Evolutionary conservation across 2,888 invertebrate species (phyloP), one percentile per base, ranked within the genome.

Genomic region (Endomychus coccineus): DNA sequence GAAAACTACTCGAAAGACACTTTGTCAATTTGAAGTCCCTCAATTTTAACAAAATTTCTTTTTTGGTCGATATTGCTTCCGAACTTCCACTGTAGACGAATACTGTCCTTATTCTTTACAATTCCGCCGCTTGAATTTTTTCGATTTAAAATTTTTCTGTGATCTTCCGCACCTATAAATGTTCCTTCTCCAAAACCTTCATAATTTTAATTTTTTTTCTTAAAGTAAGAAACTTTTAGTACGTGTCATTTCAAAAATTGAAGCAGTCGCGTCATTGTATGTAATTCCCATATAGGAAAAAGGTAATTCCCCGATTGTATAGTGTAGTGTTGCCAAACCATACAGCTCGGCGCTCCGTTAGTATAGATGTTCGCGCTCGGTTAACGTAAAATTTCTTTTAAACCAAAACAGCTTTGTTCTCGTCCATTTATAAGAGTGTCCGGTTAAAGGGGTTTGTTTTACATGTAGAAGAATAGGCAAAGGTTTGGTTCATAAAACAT

Each of bases 1-100:
- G 16, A 12, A 42, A 40, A 44, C 45, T 42, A 46, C 25, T 42
- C 36, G 27, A 23, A 46, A 36, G 36, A 37, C 19, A 33, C n/a
- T 24, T 33, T 36, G 33, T 45, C 45, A 19, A 46, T 45, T 21
- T 42, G 28, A 11, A 34, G 16, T 22, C 40, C 40, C 32, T 39
- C 37, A 25, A 27, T 23, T 35, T 31, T 36, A 3, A 30, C n/a
- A 28, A 29, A 39, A 34, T 11, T 10, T 27, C 30, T 21, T 39
- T 38, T 39, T 42, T 29, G 13, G 34, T 31, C 12, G 5, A 5
- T 31, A 22, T 31, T 19, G 13, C 19, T 31, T 31, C 21, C 22
- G 17, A 21, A 28, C 10, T 21, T 24, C 34, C 34, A 38, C 21
- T 34, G 21, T 16, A 17, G n/a, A 23, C 27, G 19, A 16, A 38